These are phyloP conservation scores for Holcopasites calliopsidis DNA, from an alignment of 1,140 invertebrate genomes.

Conservation along the genomic window DNA sequence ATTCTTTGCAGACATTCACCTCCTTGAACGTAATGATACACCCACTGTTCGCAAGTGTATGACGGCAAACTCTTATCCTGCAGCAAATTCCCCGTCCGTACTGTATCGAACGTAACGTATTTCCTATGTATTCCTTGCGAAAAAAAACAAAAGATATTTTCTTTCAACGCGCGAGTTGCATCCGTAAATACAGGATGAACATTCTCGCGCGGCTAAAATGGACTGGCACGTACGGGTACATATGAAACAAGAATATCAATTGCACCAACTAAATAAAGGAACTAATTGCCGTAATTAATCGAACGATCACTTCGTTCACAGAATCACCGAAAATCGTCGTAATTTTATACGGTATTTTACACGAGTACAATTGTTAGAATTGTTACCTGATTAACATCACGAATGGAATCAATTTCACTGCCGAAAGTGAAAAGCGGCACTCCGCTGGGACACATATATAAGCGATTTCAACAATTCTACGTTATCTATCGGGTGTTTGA, in stretches of 20 bases:
- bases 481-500: too few species aligned
- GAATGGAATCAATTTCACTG: too few species aligned
- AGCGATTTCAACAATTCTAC: too few species aligned
- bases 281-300: background rate
- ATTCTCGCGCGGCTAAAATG: background rate
- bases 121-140: background rate
- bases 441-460: too few species aligned
- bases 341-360: too few species aligned
- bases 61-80: background rate
- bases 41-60: background rate
- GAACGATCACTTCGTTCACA: background rate
- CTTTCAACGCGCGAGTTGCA: background rate
- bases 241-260: background rate
- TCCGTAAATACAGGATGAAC: background rate
- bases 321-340: too few species aligned
- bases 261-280: background rate
- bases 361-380: too few species aligned
- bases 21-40: background rate
- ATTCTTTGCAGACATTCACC: background rate
- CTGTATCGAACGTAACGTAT: constrained; percentile 18
- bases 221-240: background rate
- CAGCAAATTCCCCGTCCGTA: background rate
- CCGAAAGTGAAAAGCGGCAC: too few species aligned
- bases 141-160: background rate
- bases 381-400: too few species aligned